phyloP scores from a whole-genome alignment of 2,888 invertebrate species.

The Plagodis dolabraria region DNA sequence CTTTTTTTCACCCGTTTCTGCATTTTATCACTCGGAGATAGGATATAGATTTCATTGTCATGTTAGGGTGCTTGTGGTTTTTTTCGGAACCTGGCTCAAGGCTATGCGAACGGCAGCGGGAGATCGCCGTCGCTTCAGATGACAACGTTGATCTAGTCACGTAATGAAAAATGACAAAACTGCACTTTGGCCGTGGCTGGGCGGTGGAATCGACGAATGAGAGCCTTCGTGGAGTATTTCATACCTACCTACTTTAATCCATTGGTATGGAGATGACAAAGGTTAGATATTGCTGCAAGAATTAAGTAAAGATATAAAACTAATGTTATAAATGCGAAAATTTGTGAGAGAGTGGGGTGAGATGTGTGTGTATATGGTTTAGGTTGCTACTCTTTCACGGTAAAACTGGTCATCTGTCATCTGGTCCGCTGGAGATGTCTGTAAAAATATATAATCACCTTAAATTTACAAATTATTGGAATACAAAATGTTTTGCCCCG shows the following conservation, averaged over 20 bases:
- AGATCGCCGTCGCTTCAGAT: conserved; percentile 66
- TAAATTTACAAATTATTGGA: no score
- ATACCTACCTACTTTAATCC: conserved; percentile 4
- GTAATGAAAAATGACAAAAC: conserved; percentile 88
- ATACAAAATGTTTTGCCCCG: no score
- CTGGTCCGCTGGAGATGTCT: no score
- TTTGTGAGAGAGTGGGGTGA: no score
- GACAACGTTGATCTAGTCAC: conserved; percentile 87
- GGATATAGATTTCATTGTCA: conserved; percentile 33
- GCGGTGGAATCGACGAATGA: conserved; percentile 51
- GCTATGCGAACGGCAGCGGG: conserved; percentile 52
- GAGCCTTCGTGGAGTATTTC: conserved; percentile 8
- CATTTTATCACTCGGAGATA: conserved; percentile 7
- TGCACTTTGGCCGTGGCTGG: conserved; percentile 50
- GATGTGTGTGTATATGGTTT: no score
- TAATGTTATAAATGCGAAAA: no score
- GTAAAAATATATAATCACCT: no score
- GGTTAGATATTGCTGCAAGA: background rate
- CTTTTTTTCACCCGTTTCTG: conserved; percentile 12
- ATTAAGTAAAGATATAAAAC: no score
- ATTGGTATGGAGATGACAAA: background rate
- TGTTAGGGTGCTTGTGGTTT: conserved; percentile 11
- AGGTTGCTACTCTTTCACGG: no score
- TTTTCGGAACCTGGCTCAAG: conserved; percentile 48
- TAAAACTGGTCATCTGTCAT: no score